Base-by-base conservation (phyloP, 2,888 invertebrate genomes). In the Theristus sp. region DNA sequence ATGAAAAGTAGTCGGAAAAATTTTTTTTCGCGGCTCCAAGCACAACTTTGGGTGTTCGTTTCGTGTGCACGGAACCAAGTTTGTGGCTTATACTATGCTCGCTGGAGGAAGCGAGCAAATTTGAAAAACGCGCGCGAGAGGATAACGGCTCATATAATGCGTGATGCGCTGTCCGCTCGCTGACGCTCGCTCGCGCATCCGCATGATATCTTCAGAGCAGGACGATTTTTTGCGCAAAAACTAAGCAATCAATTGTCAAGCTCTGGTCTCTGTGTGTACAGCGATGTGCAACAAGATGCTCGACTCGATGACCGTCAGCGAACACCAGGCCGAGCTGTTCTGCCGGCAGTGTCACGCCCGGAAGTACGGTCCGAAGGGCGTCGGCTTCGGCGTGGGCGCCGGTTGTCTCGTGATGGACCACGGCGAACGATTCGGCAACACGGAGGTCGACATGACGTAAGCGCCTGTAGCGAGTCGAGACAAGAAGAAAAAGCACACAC, bases 321-420 rank as follows among this genome's bases (percentile, higher is more conserved):
- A 93, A 73, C 93, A 93, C 60, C 87, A 91, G 71, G 82, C 82
- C 64, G 88, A 90, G 68, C 85, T 94, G 64, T 94, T 89, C 78
- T 94, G 94, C 80, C 91, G 89, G 78, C 72, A 83, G 74, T 96
- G 94, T 78, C 93, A 96, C 76, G 91, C 91, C 71, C 89, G 91
- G 79, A 91, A 89, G 77, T 93, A 87, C 85, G 94, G 93, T 70
- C 93, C 93, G 60, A 91, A 91, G 76, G 91, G 91, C 70, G 90
- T 93, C 80, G 94, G 94, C 72, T 94, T 93, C 78, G 94, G 96
- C 70, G 90, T 90, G 75, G 96, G 96, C 72, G 94, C 93, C 74
- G 94, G 94, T 68, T 87, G 88, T 78, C 82, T 94, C 74, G 89
- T 88, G 78, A 94, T 89, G 89, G 93, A 94, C 82, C 80, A 84